These are phyloP conservation scores for Luffia ferchaultella DNA, from an alignment of 2,888 invertebrate genomes.

Conservation along the genomic window DNA sequence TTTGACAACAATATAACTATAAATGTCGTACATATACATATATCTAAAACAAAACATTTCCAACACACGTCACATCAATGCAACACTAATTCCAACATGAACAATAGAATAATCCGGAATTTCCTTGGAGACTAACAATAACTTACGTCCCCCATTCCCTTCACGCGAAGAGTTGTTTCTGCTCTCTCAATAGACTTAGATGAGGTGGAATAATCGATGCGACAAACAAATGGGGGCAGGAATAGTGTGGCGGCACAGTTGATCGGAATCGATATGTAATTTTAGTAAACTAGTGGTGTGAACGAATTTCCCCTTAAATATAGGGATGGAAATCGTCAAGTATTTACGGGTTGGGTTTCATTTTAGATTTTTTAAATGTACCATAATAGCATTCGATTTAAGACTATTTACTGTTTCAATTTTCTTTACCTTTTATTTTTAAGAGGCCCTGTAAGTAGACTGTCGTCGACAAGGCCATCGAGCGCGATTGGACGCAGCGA, in stretches of 20 bases:
- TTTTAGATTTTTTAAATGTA: too few relatives aligned
- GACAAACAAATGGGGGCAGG: slow-evolving; percentile 56
- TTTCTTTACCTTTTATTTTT: too few relatives aligned
- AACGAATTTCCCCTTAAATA: too few relatives aligned
- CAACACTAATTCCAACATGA: neutral
- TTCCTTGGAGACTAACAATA: neutral
- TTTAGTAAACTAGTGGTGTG: too few relatives aligned
- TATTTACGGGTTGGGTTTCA: too few relatives aligned
- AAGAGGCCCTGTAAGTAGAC: too few relatives aligned
- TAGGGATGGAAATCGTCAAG: too few relatives aligned
- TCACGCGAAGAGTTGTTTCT: neutral
- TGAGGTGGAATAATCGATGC: slow-evolving; percentile 59
- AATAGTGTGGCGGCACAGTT: slow-evolving; percentile 21
- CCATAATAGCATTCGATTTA: too few relatives aligned
- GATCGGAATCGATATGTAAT: neutral
- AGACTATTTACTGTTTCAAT: too few relatives aligned
- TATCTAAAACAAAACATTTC: neutral
- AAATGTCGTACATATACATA: neutral
- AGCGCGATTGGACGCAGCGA: too few relatives aligned
- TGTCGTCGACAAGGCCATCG: too few relatives aligned
- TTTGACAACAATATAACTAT: too few relatives aligned
- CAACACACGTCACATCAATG: neutral
- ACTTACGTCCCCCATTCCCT: neutral
- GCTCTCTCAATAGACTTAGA: slow-evolving; percentile 27
- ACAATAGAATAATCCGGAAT: neutral